Conservation (phyloP, 2,888 invertebrate genomes). For the Arctia plantaginis region DNA sequence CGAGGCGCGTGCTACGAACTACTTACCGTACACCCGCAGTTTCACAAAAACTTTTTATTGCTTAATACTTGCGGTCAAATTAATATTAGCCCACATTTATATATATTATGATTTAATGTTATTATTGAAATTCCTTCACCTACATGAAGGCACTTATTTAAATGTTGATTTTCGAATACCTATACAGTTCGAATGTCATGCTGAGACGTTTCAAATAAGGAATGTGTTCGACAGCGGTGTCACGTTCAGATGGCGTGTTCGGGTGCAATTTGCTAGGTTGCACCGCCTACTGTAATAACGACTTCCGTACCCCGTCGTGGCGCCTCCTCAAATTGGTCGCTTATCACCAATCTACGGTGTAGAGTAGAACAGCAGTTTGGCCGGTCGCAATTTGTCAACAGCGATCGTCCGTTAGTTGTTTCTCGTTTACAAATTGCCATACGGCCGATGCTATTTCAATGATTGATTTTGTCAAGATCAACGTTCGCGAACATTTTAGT, state of each 20-base stretch:
- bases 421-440: conserved; percentile 67
- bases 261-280: conserved; percentile 83
- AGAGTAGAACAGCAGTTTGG: conserved; percentile 81
- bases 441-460: conserved; percentile 41
- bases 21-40: conserved; percentile 51
- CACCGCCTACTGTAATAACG: conserved; percentile 86
- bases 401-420: conserved; percentile 68
- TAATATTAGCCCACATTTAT: conserved; percentile 39
- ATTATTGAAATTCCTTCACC: conserved; percentile 36
- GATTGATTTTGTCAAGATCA: conserved; percentile 40
- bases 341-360: conserved; percentile 85
- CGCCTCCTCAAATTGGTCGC: conserved; percentile 87
- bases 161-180: conserved; percentile 62
- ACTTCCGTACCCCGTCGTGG: conserved; percentile 86
- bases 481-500: conserved; percentile 10
- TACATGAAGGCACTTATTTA: conserved; percentile 30
- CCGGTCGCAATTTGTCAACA: conserved; percentile 82
- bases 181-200: conserved; percentile 74
- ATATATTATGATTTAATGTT: conserved; percentile 40
- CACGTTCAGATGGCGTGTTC: conserved; percentile 85
- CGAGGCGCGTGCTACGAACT: conserved; percentile 53
- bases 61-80: conserved; percentile 52
- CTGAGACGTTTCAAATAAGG: conserved; percentile 83
- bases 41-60: conserved; percentile 53
- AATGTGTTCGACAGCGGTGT: conserved; percentile 85